Base-by-base conservation (phyloP, 2,888 invertebrate species). In the Helicoverpa assulta region DNA sequence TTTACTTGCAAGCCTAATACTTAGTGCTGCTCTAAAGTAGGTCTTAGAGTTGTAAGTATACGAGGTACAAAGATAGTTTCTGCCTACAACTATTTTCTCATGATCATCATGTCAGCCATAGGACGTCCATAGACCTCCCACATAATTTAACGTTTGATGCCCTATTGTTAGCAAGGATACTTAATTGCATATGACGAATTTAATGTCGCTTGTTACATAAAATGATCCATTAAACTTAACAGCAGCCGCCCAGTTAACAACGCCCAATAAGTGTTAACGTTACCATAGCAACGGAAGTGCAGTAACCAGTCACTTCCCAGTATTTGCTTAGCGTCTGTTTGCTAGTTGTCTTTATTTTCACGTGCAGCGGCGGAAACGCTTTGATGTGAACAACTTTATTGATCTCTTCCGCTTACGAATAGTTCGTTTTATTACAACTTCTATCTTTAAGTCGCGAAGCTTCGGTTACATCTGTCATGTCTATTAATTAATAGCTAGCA, bases 271-370 rank as follows among this genome's bases (percentile, higher is more conserved):
- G 16, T 21, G 50, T 19, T 19, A 40, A 43, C 40, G 21, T 19
- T 5, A 50, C 50, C 56, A 0, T 18, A 8, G 26, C 37, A 65
- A 16, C 55, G 37, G 56, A 19, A 16, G 43, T 52, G 37, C 60
- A 52, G 51, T 47, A 47, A 59, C 40, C 50, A 26, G 26, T 52
- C 14, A 16, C 16, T 33, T 52, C 10, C 29, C 62, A 66, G 55
- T 82, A 74, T 76, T 76, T 68, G 79, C 73, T 67, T 70, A 68
- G 70, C 67, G 70, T 51, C 72, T n/a, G 33, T 55, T 18, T 19
- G 54, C 29, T 14, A 18, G 26, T n/a, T 26, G 85, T n/a, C 85
- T 81, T 83, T 93, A 92, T 92, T 92, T 93, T 90, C 89, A 93
- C 70, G 50, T 80, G 82, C 57, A 69, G 52, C 19, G 58, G 80